Percentiles rank a stretch among this genome's conserved stretches.
phyloP scores from a whole-genome alignment of 2,888 invertebrate genomes.

The Cordylochernes scorpioides region DNA sequence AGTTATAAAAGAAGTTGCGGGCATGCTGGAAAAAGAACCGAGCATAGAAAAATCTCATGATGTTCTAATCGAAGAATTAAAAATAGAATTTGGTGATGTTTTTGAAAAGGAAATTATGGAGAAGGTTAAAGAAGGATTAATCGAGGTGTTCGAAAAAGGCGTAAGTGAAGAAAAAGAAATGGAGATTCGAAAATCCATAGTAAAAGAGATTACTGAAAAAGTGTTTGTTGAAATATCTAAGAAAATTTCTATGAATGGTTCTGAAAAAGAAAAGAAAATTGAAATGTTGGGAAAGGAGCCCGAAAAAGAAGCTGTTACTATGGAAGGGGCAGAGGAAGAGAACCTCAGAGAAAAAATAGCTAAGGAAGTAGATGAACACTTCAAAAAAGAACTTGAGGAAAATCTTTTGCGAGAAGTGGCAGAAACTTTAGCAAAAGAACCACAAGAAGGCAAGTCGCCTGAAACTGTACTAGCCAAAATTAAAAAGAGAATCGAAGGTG shows the following conservation, averaged over 20 bases:
- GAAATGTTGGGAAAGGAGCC: neutral
- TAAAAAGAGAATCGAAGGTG: neutral
- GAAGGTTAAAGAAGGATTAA: neutral
- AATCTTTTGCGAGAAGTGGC: constrained; percentile 1
- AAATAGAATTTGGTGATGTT: constrained; percentile 2
- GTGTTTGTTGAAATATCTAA: neutral
- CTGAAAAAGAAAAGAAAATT: constrained; percentile 1
- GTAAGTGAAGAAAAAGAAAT: no score
- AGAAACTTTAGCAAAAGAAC: neutral
- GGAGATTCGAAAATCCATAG: neutral
- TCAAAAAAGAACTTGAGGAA: neutral
- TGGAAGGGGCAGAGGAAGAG: neutral
- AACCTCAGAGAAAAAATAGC: neutral
- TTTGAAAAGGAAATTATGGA: neutral
- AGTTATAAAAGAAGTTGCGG: no score
- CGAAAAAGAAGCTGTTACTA: neutral
- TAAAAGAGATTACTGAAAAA: neutral
- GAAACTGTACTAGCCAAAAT: neutral
- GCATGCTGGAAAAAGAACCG: no score
- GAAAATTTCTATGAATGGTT: no score
- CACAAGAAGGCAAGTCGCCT: neutral
- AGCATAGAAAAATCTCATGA: constrained; percentile 9
- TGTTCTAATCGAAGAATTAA: constrained; percentile 9
- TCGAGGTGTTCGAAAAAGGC: neutral
- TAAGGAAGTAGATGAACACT: neutral